phyloP scores from a whole-genome alignment of 2,113 vertebrate species.

The Ammospiza nelsoni region DNA sequence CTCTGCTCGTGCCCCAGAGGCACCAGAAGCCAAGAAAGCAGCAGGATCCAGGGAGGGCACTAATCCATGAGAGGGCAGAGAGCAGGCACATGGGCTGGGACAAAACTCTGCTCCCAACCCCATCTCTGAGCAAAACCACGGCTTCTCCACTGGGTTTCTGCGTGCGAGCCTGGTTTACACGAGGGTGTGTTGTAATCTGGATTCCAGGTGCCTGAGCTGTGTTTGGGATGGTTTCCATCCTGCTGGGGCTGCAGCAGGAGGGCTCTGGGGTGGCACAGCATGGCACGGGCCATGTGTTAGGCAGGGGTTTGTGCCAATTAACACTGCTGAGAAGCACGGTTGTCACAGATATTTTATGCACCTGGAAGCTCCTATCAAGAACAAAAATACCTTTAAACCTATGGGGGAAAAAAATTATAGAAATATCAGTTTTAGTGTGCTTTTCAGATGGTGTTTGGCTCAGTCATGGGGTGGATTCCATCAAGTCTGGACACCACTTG shows the following conservation, averaged over 20 bases:
- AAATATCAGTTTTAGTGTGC: background rate
- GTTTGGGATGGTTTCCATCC: background rate
- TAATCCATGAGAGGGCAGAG: background rate
- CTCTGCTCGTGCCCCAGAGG: background rate
- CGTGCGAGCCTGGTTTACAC: accelerated
- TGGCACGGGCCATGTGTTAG: accelerated
- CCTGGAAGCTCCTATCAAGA: background rate
- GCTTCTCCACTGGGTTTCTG: background rate
- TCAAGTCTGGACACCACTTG: background rate
- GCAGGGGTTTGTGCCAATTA: background rate
- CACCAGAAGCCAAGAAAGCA: background rate
- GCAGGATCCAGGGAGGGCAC: background rate
- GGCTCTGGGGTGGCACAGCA: background rate
- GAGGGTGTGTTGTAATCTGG: background rate
- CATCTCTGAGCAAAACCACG: background rate
- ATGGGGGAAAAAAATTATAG: background rate
- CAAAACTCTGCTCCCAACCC: background rate
- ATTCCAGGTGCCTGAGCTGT: background rate
- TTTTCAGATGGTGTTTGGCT: background rate
- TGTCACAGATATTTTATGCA: background rate
- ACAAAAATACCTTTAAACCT: background rate
- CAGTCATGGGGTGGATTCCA: background rate
- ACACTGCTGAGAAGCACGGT: accelerated
- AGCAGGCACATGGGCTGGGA: background rate
- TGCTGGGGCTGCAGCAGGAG: background rate